phyloP scores from a whole-genome alignment of 2,888 invertebrate species.

The Exephanes ischioxanthus region DNA sequence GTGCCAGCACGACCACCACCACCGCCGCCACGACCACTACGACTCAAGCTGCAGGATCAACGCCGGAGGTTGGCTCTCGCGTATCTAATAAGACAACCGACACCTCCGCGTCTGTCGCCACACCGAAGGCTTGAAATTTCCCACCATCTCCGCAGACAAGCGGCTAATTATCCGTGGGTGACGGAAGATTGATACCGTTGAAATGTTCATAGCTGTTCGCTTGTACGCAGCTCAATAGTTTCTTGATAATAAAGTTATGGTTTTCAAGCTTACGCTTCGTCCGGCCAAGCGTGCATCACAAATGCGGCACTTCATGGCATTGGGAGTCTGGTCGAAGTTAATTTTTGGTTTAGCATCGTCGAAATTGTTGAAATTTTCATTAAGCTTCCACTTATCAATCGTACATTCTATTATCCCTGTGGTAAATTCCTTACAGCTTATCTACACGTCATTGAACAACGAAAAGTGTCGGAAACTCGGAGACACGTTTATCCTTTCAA shows the following conservation, averaged over 20 bases:
- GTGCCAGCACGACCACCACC: not conserved
- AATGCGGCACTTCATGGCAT: not conserved
- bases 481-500: constrained; percentile 28
- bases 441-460: not conserved
- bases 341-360: not conserved
- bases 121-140: constrained; percentile 37
- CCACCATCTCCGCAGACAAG: not conserved
- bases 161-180: not conserved
- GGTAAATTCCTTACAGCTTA: not conserved
- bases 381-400: not conserved
- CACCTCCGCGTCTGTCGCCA: constrained; percentile 25
- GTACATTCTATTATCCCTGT: not conserved
- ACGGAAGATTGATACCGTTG: constrained; percentile 16
- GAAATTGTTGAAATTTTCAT: not conserved
- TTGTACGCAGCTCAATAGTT: not conserved
- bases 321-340: not conserved
- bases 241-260: constrained; percentile 22
- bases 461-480: not conserved
- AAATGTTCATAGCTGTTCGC: not conserved
- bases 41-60: not conserved
- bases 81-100: constrained; percentile 34
- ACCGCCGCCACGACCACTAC: not conserved
- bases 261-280: not conserved
- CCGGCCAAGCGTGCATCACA: not conserved
- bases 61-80: not conserved